phyloP scores from a whole-genome alignment of 2,888 invertebrate species.

The Drosophila seclusa region DNA sequence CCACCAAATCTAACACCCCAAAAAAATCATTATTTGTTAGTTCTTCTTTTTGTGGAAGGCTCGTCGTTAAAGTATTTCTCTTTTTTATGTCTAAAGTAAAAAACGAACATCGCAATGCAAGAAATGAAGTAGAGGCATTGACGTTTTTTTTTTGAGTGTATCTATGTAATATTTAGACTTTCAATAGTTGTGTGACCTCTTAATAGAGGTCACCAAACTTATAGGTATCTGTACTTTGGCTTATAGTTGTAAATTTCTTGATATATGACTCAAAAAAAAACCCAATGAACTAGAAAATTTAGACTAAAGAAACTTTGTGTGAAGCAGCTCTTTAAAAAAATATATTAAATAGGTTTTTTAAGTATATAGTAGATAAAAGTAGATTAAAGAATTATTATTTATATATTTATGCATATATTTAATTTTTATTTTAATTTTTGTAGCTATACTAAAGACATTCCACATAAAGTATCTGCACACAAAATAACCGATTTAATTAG shows the following conservation, averaged over 20 bases:
- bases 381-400: not conserved
- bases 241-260: not conserved
- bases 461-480: not conserved
- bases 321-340: not conserved
- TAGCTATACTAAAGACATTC: too few species aligned
- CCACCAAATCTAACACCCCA: constrained; percentile 57
- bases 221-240: not conserved
- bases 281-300: not conserved
- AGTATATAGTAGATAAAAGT: too few species aligned
- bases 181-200: not conserved
- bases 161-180: constrained; percentile 6
- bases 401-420: too few species aligned
- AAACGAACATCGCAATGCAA: not conserved
- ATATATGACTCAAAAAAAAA: not conserved
- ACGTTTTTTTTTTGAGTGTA: not conserved
- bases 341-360: not conserved
- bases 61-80: constrained; percentile 49
- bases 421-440: too few species aligned
- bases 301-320: not conserved
- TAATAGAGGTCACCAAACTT: not conserved
- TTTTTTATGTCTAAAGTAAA: constrained; percentile 14
- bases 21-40: not conserved
- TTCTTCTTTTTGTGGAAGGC: constrained; percentile 1
- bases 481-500: not conserved
- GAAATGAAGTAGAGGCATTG: not conserved